Percentiles rank a stretch among this genome's conserved stretches.
Conservation (phyloP, 2,888 invertebrate genomes). For the Machimus rusticus region DNA sequence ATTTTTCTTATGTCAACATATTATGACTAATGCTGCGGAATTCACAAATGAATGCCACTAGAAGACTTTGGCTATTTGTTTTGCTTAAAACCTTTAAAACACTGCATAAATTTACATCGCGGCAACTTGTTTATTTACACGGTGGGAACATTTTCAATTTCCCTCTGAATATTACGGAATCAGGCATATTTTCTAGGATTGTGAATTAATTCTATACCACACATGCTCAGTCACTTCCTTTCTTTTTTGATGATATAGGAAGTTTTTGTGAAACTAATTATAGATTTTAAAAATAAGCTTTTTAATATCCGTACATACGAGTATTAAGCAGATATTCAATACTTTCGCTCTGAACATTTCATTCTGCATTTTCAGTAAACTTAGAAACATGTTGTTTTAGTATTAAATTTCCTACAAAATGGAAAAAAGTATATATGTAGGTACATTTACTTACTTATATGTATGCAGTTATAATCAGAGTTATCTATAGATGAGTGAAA, state of each 20-base stretch:
- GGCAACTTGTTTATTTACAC: neutral
- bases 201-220: neutral
- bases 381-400: too few relatives aligned
- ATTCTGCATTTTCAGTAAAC: too few relatives aligned
- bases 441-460: too few relatives aligned
- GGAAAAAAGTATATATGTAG: too few relatives aligned
- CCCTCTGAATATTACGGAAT: neutral
- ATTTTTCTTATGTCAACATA: conserved; percentile 25
- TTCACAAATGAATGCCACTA: conserved; percentile 23
- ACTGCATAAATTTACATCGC: neutral
- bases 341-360: too few relatives aligned
- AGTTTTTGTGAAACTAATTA: too few relatives aligned
- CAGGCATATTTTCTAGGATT: neutral
- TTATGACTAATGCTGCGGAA: conserved; percentile 21
- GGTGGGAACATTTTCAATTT: neutral
- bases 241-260: neutral
- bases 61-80: neutral
- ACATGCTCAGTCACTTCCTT: neutral
- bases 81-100: neutral
- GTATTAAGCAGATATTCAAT: too few relatives aligned
- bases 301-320: too few relatives aligned
- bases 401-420: too few relatives aligned
- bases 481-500: too few relatives aligned
- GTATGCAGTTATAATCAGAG: too few relatives aligned
- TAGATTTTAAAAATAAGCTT: too few relatives aligned